phyloP scores from a whole-genome alignment of 2,797 vertebrate species.

The Siniperca obscura region DNA sequence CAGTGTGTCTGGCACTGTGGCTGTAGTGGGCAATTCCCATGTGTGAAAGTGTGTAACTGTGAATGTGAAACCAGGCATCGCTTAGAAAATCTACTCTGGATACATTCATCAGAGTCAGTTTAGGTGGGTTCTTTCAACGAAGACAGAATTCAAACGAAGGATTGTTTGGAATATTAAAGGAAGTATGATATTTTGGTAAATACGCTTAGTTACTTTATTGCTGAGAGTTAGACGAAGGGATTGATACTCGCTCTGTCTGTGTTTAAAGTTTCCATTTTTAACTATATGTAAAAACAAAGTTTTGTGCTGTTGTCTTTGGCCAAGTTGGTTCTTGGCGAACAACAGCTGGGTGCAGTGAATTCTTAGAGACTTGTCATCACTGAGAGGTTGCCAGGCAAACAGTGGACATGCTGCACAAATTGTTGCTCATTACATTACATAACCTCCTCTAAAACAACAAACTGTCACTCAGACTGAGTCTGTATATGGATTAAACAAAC shows the following conservation, averaged over 20 bases:
- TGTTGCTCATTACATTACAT: background rate
- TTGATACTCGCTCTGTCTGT: background rate
- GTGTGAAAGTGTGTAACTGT: slow-evolving; percentile 12
- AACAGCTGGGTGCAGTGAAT: background rate
- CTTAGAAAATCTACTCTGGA: slow-evolving; percentile 5
- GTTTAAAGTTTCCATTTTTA: background rate
- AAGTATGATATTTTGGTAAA: slow-evolving; percentile 7
- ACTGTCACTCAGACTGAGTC: background rate
- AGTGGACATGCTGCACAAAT: background rate
- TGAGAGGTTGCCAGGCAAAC: background rate
- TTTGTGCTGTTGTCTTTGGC: background rate
- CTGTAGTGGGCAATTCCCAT: slow-evolving; percentile 36
- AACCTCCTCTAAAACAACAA: background rate
- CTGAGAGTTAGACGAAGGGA: slow-evolving; percentile 3
- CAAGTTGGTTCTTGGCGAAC: background rate
- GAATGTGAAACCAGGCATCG: slow-evolving; percentile 26
- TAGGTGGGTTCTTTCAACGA: background rate
- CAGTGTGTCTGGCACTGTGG: slow-evolving; percentile 21
- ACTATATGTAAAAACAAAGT: background rate
- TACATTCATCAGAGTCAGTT: background rate
- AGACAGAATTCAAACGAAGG: background rate
- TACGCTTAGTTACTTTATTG: background rate
- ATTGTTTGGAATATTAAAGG: background rate
- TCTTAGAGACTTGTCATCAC: background rate
- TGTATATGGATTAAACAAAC: background rate